Evolutionary conservation across 2,797 vertebrate genomes (phyloP).

Genomic region (Gambelia wislizenii): DNA sequence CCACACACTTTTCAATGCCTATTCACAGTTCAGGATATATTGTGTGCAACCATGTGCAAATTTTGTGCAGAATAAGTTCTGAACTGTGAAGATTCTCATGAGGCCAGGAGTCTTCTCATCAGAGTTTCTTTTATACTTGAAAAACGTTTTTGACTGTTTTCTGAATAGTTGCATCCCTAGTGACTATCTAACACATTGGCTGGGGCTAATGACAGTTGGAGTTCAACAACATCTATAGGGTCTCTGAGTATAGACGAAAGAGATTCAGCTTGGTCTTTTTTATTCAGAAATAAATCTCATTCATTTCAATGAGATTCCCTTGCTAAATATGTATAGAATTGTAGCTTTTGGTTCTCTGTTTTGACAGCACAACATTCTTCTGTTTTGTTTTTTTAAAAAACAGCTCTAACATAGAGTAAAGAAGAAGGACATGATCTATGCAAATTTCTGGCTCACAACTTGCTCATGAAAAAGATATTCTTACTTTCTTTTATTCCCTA

Average conservation of each 20-base stretch:
- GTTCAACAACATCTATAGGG: neutral
- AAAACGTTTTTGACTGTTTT: too few species aligned
- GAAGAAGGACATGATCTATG: conserved; percentile 23
- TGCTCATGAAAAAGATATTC: conserved; percentile 43
- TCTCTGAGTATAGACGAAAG: neutral
- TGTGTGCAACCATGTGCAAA: too few species aligned
- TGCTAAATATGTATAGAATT: neutral
- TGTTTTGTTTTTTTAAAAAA: neutral
- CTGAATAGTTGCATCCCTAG: neutral
- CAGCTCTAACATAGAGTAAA: neutral
- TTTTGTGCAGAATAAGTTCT: too few species aligned
- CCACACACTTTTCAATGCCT: too few species aligned
- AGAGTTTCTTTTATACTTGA: too few species aligned
- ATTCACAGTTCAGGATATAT: too few species aligned
- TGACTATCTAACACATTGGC: too few species aligned
- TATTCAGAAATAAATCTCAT: neutral
- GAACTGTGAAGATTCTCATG: too few species aligned
- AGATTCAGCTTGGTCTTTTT: neutral
- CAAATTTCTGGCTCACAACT: conserved; percentile 35
- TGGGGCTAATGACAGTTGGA: neutral
- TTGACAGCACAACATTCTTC: neutral
- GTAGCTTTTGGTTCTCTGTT: neutral
- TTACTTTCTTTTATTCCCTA: conserved; percentile 1
- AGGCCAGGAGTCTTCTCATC: too few species aligned
- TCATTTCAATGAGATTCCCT: neutral